These are phyloP conservation scores for Periplaneta americana DNA, from an alignment of 1,140 invertebrate genomes.

Conservation along the genomic window DNA sequence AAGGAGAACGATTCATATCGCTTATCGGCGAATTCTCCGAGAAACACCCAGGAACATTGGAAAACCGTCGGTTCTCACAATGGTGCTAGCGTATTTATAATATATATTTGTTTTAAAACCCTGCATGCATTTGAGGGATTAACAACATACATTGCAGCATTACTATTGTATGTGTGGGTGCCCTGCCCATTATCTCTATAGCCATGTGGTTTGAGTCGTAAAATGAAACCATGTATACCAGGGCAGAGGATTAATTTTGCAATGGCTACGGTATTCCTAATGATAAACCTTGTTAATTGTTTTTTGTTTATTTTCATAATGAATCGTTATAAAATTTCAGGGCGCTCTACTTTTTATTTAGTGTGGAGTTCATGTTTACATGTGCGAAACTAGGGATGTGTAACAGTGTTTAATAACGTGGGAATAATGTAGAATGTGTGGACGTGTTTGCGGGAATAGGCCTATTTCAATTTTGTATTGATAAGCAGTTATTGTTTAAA, in stretches of 20 bases:
- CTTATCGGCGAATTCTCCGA: too few species aligned
- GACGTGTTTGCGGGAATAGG: too few species aligned
- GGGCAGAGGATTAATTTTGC: background rate
- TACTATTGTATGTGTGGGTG: background rate
- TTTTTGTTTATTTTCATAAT: background rate
- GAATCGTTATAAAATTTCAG: background rate
- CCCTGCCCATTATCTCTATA: background rate
- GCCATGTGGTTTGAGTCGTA: background rate
- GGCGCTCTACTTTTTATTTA: too few species aligned
- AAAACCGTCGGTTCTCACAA: too few species aligned
- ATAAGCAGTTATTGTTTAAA: too few species aligned
- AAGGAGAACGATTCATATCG: too few species aligned
- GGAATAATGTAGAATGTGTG: too few species aligned
- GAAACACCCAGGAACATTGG: too few species aligned
- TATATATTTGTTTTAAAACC: background rate
- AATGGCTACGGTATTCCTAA: background rate
- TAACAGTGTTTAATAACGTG: too few species aligned
- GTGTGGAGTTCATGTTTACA: too few species aligned
- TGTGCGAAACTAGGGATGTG: too few species aligned
- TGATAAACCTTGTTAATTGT: background rate
- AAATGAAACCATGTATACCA: background rate
- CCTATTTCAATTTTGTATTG: too few species aligned
- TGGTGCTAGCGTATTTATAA: background rate
- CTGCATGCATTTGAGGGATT: background rate
- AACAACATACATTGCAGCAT: background rate